phyloP scores from a whole-genome alignment of 2,797 vertebrate genomes.

The Myotis myotis region DNA sequence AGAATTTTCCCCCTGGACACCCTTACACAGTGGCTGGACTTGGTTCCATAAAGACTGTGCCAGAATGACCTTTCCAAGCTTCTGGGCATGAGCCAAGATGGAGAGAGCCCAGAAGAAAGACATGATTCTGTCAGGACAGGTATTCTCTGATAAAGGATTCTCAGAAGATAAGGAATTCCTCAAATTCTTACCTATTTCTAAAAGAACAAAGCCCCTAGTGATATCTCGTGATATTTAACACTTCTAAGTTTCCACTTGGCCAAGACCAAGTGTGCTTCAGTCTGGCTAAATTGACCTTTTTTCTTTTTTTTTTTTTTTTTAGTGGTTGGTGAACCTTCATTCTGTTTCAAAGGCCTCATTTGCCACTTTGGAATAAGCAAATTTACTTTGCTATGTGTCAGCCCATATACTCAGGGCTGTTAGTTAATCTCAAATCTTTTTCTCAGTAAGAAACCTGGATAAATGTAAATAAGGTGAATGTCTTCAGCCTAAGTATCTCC shows the following conservation, averaged over 20 bases:
- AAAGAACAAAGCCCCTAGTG: neutral
- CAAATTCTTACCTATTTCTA: neutral
- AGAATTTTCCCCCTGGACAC: neutral
- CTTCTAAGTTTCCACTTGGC: slow-evolving; percentile 10
- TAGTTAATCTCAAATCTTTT: slow-evolving; percentile 3
- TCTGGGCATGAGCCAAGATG: neutral
- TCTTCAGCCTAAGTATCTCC: neutral
- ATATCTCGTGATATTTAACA: slow-evolving; percentile 20
- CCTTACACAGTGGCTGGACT: neutral
- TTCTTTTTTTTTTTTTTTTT: neutral
- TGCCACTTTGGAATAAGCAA: slow-evolving; percentile 44
- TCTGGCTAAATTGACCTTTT: slow-evolving; percentile 37
- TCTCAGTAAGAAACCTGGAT: neutral
- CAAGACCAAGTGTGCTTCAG: neutral
- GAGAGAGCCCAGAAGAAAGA: neutral
- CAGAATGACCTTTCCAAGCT: neutral
- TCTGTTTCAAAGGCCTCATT: slow-evolving; percentile 16
- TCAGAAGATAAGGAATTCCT: neutral
- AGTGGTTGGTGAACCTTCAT: neutral
- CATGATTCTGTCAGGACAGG: neutral
- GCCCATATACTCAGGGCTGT: neutral
- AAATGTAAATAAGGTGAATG: slow-evolving; percentile 4
- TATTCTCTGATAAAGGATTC: slow-evolving; percentile 11
- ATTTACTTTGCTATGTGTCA: neutral
- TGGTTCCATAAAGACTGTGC: neutral